These are phyloP conservation scores for Oryzias dopingdopingensis DNA, from an alignment of 2,797 vertebrate species.

Conservation along the genomic window DNA sequence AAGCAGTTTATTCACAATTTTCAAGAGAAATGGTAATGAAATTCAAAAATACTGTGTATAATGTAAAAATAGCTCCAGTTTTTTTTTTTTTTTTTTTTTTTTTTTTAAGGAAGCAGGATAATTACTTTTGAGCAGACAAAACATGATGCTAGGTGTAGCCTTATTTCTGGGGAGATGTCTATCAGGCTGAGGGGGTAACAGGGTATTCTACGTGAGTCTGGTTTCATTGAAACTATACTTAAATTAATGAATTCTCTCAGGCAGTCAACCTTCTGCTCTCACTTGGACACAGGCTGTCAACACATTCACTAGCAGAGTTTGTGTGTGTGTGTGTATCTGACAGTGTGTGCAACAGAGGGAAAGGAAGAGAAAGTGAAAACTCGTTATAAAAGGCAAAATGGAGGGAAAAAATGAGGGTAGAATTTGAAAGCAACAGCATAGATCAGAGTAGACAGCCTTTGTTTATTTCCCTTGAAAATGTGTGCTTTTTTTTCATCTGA, in stretches of 20 bases:
- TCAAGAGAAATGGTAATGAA: no score
- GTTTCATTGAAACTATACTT: constrained; percentile 29
- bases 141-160: no score
- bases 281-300: constrained; percentile 73
- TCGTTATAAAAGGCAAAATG: constrained; percentile 34
- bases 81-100: no score
- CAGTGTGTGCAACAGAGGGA: constrained; percentile 24
- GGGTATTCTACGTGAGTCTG: no score
- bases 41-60: no score
- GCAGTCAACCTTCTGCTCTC: constrained; percentile 76
- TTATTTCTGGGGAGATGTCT: no score
- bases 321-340: constrained; percentile 3
- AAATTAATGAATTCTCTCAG: constrained; percentile 73
- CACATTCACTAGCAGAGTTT: constrained; percentile 61
- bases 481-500: constrained; percentile 38
- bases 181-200: no score
- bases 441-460: constrained; percentile 41
- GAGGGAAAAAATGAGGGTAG: constrained; percentile 14
- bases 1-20: no score
- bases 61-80: no score
- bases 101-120: no score
- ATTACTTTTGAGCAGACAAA: no score
- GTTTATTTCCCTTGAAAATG: constrained; percentile 54
- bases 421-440: constrained; percentile 31
- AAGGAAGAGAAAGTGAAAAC: constrained; percentile 42